Evolutionary conservation across 2,888 invertebrate species (phyloP).

Genomic region (Ornithoptera priamus): DNA sequence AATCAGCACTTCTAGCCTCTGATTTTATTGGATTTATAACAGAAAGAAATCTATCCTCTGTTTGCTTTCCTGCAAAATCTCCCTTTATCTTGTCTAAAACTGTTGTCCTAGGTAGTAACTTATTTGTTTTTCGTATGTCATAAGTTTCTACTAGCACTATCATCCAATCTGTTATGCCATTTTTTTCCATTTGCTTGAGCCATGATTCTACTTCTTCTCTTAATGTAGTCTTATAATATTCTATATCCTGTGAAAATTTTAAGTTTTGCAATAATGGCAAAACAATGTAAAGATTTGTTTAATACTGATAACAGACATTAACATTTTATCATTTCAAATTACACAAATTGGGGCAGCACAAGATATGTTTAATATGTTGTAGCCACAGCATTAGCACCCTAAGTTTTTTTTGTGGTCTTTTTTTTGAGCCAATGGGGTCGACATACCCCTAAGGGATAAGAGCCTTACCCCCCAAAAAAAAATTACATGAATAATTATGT

Average conservation of each 20-base stretch:
- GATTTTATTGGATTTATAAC: conserved; percentile 94
- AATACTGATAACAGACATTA: neutral
- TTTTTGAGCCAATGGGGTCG: too few species aligned
- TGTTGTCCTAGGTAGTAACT: conserved; percentile 93
- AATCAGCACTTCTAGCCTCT: conserved; percentile 93
- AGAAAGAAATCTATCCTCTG: conserved; percentile 90
- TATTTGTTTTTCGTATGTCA: conserved; percentile 94
- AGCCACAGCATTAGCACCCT: too few species aligned
- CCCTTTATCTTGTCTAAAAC: conserved; percentile 96
- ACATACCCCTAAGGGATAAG: too few species aligned
- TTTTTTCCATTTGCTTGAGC: conserved; percentile 87
- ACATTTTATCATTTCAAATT: too few species aligned
- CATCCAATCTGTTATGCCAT: conserved; percentile 94
- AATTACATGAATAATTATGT: too few species aligned
- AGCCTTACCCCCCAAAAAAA: too few species aligned
- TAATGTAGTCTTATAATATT: conserved; percentile 92
- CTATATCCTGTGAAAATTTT: conserved; percentile 86
- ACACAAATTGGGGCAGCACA: too few species aligned
- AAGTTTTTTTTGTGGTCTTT: too few species aligned
- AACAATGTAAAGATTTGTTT: neutral
- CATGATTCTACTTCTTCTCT: conserved; percentile 94
- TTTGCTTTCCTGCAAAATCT: conserved; percentile 94
- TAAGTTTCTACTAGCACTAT: conserved; percentile 95
- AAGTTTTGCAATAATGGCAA: neutral
- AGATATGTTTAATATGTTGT: too few species aligned